Conservation (phyloP, 37 sponge, comb jelly and placozoan genomes). For the Axinella damicornis region DNA sequence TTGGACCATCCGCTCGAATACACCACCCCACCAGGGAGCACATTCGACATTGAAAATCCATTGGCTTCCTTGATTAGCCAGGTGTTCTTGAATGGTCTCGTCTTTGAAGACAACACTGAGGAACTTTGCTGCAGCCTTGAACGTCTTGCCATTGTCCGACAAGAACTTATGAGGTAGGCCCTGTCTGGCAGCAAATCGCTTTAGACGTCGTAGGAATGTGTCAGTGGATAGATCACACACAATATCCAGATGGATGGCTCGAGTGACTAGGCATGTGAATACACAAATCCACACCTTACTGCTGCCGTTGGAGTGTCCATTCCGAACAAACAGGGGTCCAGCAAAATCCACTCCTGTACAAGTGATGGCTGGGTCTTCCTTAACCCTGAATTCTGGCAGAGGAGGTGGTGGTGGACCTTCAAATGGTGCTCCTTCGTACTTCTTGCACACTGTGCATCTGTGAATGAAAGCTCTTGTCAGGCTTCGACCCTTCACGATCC, state of each 20-base stretch:
- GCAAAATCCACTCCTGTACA: constrained; percentile 27
- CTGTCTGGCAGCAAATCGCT: constrained; percentile 47
- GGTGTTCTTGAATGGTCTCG: no score
- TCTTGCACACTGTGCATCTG: constrained; percentile 13
- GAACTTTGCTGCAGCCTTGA: no score
- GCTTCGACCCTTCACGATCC: constrained; percentile 26
- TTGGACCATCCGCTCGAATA: no score
- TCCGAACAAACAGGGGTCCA: constrained; percentile 17
- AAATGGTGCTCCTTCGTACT: constrained; percentile 15
- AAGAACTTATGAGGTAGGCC: constrained; percentile 39
- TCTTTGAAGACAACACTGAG: no score
- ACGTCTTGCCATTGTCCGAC: constrained; percentile 41
- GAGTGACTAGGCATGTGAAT: constrained; percentile 17
- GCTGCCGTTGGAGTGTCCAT: background rate
- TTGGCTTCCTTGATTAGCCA: no score
- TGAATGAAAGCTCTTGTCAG: background rate
- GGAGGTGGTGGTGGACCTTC: constrained; percentile 26
- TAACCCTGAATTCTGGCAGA: no score
- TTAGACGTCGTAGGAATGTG: constrained; percentile 29
- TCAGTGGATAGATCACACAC: no score
- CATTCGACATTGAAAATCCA: no score
- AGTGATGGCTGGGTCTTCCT: constrained; percentile 19
- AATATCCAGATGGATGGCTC: constrained; percentile 28
- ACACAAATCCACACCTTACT: constrained; percentile 40
- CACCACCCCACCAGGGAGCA: no score